Conservation (phyloP, 2,797 vertebrate species). For the Mycteria americana region DNA sequence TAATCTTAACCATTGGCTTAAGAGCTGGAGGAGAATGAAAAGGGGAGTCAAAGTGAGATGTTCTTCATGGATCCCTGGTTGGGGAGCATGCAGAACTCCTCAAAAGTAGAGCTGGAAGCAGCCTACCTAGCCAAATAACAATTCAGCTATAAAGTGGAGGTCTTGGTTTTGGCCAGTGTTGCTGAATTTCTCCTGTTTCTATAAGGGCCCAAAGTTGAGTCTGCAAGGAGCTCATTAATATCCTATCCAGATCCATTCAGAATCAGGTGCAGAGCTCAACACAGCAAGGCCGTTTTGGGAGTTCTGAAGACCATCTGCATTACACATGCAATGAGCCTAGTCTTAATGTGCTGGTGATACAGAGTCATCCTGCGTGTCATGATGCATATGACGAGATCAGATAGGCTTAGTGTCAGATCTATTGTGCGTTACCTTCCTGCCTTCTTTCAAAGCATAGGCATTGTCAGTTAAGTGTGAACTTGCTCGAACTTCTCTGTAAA, state of each 20-base stretch:
- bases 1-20: background rate
- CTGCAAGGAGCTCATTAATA: background rate
- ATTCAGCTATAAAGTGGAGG: background rate
- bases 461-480: slow-evolving; percentile 13
- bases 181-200: background rate
- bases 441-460: background rate
- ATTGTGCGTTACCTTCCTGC: background rate
- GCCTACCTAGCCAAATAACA: background rate
- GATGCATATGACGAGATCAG: background rate
- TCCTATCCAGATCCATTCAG: background rate
- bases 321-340: background rate
- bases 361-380: background rate
- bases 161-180: background rate
- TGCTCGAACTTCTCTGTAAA: slow-evolving; percentile 59
- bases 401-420: background rate
- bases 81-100: background rate
- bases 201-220: background rate
- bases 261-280: background rate
- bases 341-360: background rate
- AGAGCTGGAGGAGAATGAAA: background rate
- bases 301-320: background rate
- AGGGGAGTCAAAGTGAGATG: background rate
- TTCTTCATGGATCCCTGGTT: background rate
- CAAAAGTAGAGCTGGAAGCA: background rate
- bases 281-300: background rate